phyloP scores from a whole-genome alignment of 35 echinoderm and acorn worm genomes.

The Patiria miniata region DNA sequence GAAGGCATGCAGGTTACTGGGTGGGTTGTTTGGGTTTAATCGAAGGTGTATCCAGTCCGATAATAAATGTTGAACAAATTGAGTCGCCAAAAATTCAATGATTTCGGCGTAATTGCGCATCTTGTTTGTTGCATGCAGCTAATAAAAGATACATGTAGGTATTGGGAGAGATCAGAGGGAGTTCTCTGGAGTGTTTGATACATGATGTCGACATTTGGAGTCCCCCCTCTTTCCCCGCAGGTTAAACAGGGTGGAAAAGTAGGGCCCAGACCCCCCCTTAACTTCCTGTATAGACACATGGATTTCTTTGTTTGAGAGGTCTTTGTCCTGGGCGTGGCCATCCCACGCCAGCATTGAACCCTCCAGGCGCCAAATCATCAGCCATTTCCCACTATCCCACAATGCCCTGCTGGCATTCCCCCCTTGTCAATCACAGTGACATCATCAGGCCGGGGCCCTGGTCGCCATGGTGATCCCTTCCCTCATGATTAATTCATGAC shows the following conservation, averaged over 20 bases:
- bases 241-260: neutral
- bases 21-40: no score
- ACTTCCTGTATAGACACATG: conserved; percentile 30
- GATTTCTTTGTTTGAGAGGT: conserved; percentile 31
- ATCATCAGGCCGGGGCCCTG: neutral
- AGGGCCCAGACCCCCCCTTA: neutral
- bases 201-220: no score
- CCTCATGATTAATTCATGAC: conserved; percentile 27
- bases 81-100: no score
- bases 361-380: conserved; percentile 27
- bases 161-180: no score
- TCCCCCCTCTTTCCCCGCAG: neutral
- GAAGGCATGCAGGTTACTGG: no score
- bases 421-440: conserved; percentile 17
- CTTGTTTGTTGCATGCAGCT: no score
- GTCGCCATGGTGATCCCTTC: conserved; percentile 20
- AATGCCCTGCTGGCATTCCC: conserved; percentile 9
- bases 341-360: conserved; percentile 28
- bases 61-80: no score
- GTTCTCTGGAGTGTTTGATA: no score
- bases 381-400: conserved; percentile 24
- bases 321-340: conserved; percentile 29
- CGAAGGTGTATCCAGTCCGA: no score
- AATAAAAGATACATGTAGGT: no score
- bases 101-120: no score